phyloP scores from a whole-genome alignment of 2,113 vertebrate species.

The Myotis yumanensis region DNA sequence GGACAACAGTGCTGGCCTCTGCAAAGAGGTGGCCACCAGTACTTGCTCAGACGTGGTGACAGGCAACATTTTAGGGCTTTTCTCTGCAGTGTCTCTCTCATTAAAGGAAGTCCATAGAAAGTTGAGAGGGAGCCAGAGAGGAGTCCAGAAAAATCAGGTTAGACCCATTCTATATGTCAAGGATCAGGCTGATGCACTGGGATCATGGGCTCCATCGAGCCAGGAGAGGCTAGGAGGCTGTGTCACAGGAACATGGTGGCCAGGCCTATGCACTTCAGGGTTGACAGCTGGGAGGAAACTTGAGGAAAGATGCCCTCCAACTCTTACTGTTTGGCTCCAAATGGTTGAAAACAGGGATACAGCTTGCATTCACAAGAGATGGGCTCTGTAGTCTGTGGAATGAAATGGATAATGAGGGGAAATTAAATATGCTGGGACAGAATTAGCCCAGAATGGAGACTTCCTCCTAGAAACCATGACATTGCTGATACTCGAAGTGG shows the following conservation, averaged over 20 bases:
- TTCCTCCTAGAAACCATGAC: not conserved
- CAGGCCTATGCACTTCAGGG: not conserved
- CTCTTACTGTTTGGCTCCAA: not conserved
- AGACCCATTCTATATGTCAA: not conserved
- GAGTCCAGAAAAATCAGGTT: not conserved
- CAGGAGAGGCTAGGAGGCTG: not conserved
- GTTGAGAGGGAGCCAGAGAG: not conserved
- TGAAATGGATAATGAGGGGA: not conserved
- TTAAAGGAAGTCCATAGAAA: not conserved
- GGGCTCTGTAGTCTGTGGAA: not conserved
- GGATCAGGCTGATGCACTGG: not conserved
- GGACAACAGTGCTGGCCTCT: not conserved
- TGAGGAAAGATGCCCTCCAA: not conserved
- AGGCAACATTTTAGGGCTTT: not conserved
- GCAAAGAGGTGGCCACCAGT: not conserved
- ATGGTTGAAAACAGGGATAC: not conserved
- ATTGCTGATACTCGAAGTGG: not conserved
- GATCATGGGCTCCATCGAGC: not conserved
- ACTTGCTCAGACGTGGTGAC: not conserved
- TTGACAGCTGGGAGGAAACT: not conserved
- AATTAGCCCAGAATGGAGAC: not conserved
- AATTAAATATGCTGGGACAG: not conserved
- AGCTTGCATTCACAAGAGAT: not conserved
- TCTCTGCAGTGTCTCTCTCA: not conserved
- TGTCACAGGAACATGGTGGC: not conserved